These are phyloP conservation scores for Chrysogorgia sp. DNA, from an alignment of 92 coral and sea anemone genomes.

Conservation along the genomic window DNA sequence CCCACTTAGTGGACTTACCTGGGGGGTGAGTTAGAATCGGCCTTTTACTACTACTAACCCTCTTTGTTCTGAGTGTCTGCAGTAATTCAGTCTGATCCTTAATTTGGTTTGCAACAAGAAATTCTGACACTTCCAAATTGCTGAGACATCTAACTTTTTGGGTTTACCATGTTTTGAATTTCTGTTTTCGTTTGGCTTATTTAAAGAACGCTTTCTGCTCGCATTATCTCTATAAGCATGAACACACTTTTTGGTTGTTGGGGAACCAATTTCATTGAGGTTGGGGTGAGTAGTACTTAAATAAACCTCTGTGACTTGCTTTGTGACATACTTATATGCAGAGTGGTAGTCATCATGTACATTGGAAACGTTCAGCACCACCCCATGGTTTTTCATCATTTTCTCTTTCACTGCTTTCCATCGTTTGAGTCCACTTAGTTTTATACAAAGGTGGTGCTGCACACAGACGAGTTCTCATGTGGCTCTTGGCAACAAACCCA, in stretches of 20 bases:
- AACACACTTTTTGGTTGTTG: background rate
- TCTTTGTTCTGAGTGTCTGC: slow-evolving; percentile 50
- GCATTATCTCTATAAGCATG: background rate
- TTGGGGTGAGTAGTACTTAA: slow-evolving; percentile 7
- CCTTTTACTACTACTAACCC: slow-evolving; percentile 32
- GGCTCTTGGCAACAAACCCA: no score
- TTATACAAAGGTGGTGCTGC: background rate
- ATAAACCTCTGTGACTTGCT: slow-evolving; percentile 3
- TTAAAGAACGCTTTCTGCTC: no score
- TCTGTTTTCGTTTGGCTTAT: background rate
- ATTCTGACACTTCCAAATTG: slow-evolving; percentile 41
- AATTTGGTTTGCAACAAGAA: background rate
- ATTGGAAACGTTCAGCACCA: slow-evolving; percentile 13
- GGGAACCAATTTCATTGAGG: background rate
- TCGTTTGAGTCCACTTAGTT: slow-evolving; percentile 11
- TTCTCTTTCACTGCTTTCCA: slow-evolving; percentile 23
- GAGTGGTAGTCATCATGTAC: slow-evolving; percentile 13
- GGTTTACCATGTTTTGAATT: background rate
- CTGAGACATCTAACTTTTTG: background rate
- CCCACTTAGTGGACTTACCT: no score
- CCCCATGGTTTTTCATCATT: slow-evolving; percentile 23
- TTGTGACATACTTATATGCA: no score
- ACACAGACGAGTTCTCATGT: background rate
- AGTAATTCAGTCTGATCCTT: slow-evolving; percentile 22
- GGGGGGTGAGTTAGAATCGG: no score